Conservation (phyloP, 2,113 vertebrate genomes). For the Melospiza georgiana region DNA sequence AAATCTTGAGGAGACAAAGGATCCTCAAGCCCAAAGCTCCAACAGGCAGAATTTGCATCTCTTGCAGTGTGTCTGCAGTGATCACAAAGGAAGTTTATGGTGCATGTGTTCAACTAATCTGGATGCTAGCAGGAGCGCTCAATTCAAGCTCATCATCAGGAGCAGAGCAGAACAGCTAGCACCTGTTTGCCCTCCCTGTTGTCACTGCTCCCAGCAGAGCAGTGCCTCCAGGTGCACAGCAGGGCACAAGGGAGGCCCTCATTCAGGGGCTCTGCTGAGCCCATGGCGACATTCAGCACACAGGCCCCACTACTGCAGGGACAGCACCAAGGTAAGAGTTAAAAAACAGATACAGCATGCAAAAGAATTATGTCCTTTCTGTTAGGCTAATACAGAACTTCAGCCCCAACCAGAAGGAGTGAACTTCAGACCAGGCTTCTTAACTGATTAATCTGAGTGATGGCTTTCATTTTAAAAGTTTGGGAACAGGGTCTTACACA, state of each 20-base stretch:
- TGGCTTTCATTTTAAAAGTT: conserved; percentile 21
- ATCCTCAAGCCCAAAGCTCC: neutral
- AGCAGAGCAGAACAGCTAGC: neutral
- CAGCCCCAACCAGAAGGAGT: neutral
- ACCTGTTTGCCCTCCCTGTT: neutral
- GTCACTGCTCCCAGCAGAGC: neutral
- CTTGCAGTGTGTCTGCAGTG: neutral
- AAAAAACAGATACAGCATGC: neutral
- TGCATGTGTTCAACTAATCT: neutral
- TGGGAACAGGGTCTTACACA: neutral
- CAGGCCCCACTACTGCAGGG: neutral
- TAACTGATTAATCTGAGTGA: neutral
- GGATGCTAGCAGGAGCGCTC: neutral
- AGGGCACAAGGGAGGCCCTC: neutral
- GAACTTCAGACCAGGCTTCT: neutral
- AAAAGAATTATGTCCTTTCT: neutral
- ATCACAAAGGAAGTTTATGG: neutral
- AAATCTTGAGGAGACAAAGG: neutral
- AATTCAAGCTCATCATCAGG: neutral
- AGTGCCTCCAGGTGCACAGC: neutral
- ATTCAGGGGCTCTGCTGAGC: neutral
- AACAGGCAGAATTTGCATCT: neutral
- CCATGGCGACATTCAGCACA: neutral
- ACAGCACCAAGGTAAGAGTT: neutral
- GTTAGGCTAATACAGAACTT: neutral